These are phyloP conservation scores for Sylvilagus floridanus DNA, from an alignment of 2,797 vertebrate species.

Conservation along the genomic window DNA sequence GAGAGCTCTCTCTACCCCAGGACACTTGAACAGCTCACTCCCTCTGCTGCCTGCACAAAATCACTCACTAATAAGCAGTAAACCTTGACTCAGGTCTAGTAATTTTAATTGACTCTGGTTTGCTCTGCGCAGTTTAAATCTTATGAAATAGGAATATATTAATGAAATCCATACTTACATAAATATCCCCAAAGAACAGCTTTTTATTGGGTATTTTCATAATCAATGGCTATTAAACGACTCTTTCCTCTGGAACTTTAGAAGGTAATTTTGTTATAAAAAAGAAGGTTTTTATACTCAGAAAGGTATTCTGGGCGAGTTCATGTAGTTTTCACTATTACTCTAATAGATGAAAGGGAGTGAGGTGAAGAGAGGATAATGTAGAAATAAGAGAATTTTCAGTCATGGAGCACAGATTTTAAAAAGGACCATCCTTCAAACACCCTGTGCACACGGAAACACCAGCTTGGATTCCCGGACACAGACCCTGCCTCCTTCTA, in stretches of 20 bases:
- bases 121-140: conserved; percentile 2
- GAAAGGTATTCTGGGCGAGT: not conserved
- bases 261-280: conserved; percentile 11
- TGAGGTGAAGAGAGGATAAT: not conserved
- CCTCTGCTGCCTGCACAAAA: not conserved
- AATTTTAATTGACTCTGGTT: conserved; percentile 46
- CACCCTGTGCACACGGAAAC: rapidly evolving
- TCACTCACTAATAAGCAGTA: not conserved
- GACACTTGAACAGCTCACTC: not conserved
- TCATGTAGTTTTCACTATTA: not conserved
- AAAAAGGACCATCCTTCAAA: not conserved
- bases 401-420: not conserved
- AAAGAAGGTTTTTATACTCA: not conserved
- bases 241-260: not conserved
- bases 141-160: conserved; percentile 13
- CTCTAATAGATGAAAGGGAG: not conserved
- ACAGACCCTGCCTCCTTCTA: not conserved
- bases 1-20: not conserved
- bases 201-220: conserved; percentile 27
- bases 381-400: not conserved
- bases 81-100: conserved; percentile 27
- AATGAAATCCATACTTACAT: conserved; percentile 10
- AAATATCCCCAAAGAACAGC: not conserved
- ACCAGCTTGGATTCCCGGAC: no score
- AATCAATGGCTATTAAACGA: not conserved